phyloP scores from a whole-genome alignment of 2,113 vertebrate genomes.

The Pteropus alecto region DNA sequence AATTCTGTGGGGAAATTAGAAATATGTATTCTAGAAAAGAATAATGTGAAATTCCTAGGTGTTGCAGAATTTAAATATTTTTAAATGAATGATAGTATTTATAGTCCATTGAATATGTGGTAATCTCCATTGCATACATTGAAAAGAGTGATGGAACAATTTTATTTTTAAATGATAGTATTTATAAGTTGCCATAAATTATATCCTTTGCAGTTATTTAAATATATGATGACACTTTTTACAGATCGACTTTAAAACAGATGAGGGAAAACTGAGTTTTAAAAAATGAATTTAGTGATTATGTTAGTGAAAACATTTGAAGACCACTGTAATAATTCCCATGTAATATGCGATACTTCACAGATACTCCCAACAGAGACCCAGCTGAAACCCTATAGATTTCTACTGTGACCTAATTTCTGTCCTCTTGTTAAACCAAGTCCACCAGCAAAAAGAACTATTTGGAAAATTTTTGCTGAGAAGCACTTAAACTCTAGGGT shows the following conservation, averaged over 20 bases:
- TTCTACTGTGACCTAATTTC: neutral
- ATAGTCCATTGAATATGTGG: neutral
- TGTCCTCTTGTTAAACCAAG: neutral
- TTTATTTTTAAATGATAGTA: slow-evolving; percentile 36
- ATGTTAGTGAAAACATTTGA: slow-evolving; percentile 2
- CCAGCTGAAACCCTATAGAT: neutral
- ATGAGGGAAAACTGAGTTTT: neutral
- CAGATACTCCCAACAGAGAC: neutral
- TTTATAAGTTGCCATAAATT: neutral
- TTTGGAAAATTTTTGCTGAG: neutral
- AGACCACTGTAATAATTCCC: neutral
- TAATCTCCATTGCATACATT: neutral
- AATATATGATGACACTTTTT: neutral
- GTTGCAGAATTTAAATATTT: neutral
- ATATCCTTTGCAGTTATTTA: slow-evolving; percentile 33
- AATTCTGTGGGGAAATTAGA: neutral
- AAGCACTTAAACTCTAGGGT: neutral
- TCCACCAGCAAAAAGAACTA: neutral
- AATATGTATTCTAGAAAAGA: neutral
- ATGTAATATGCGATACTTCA: slow-evolving; percentile 4
- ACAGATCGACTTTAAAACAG: slow-evolving; percentile 4
- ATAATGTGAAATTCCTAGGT: neutral
- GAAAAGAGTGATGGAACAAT: neutral
- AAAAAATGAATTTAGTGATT: neutral
- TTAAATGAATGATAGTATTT: neutral